phyloP scores from a whole-genome alignment of 2,797 vertebrate genomes.

The Scarus forsteni region DNA sequence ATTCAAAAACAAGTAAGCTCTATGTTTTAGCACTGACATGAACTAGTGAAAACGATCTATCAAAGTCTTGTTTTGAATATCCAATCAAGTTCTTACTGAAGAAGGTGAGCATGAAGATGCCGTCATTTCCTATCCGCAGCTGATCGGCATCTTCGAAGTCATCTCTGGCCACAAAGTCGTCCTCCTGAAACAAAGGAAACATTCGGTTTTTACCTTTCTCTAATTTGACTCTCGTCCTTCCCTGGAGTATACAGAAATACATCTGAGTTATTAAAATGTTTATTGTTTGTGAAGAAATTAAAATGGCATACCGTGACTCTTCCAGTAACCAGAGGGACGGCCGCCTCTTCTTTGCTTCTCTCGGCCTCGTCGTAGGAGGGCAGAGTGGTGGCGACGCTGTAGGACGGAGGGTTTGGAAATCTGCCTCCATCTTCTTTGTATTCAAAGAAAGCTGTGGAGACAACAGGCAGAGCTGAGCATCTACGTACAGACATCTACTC shows the following conservation, averaged over 20 bases:
- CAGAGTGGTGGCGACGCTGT: slow-evolving; percentile 95
- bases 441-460: slow-evolving; percentile 91
- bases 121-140: slow-evolving; percentile 98
- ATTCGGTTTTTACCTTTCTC: too few relatives aligned
- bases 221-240: too few relatives aligned
- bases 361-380: slow-evolving; percentile 98
- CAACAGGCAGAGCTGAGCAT: not conserved
- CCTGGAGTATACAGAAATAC: too few relatives aligned
- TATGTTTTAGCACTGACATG: not conserved
- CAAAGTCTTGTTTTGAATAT: not conserved
- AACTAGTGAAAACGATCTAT: too few relatives aligned
- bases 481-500: not conserved
- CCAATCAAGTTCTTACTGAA: slow-evolving; percentile 91
- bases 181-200: slow-evolving; percentile 85
- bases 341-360: slow-evolving; percentile 92
- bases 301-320: slow-evolving; percentile 83
- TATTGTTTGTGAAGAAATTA: not conserved
- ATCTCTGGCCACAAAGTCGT: slow-evolving; percentile 94
- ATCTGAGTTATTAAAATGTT: too few relatives aligned
- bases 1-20: too few relatives aligned
- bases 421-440: slow-evolving; percentile 93
- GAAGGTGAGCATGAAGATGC: slow-evolving; percentile 99
- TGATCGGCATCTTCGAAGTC: slow-evolving; percentile 98
- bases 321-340: slow-evolving; percentile 92
- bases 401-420: slow-evolving; percentile 96